Percentiles rank a stretch among this genome's conserved stretches.
Conservation (phyloP, 1,140 invertebrate genomes). For the Drosophila rhopaloa region DNA sequence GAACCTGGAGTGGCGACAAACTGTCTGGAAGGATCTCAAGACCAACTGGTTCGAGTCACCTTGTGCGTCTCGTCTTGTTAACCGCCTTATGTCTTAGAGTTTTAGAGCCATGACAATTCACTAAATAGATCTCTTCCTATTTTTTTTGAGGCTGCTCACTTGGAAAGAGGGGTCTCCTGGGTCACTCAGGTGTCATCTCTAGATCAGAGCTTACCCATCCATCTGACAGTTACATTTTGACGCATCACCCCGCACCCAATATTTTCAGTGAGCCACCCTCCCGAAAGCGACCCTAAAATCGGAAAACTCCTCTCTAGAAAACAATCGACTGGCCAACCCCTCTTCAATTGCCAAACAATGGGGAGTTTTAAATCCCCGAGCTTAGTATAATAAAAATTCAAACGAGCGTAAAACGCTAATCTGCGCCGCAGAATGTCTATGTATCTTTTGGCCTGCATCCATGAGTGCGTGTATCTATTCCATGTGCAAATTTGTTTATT, state of each 20-base stretch:
- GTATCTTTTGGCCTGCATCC: constrained; percentile 35
- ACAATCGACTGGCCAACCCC: constrained; percentile 63
- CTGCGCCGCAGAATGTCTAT: constrained; percentile 68
- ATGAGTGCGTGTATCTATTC: constrained; percentile 58
- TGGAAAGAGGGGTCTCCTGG: constrained; percentile 31
- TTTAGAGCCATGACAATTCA: constrained; percentile 37
- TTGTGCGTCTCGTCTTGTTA: constrained; percentile 24
- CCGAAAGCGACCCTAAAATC: constrained; percentile 29
- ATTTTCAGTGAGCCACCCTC: constrained; percentile 20
- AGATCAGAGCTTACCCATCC: constrained; percentile 24
- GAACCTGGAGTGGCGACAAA: constrained; percentile 63
- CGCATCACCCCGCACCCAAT: constrained; percentile 12
- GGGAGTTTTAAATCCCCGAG: constrained; percentile 69
- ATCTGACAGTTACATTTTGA: constrained; percentile 54
- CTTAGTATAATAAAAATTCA: constrained; percentile 83
- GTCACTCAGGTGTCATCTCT: constrained; percentile 26
- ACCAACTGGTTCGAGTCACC: constrained; percentile 29
- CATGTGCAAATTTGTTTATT: constrained; percentile 78
- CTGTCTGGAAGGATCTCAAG: constrained; percentile 69
- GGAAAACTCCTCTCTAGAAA: constrained; percentile 29
- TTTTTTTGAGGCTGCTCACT: constrained; percentile 6
- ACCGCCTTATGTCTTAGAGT: constrained; percentile 40
- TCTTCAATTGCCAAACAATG: constrained; percentile 73
- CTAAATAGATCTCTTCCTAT: constrained; percentile 27
- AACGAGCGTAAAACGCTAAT: constrained; percentile 84